Conservation (phyloP, 2,797 vertebrate species). For the Eptatretus atami region DNA sequence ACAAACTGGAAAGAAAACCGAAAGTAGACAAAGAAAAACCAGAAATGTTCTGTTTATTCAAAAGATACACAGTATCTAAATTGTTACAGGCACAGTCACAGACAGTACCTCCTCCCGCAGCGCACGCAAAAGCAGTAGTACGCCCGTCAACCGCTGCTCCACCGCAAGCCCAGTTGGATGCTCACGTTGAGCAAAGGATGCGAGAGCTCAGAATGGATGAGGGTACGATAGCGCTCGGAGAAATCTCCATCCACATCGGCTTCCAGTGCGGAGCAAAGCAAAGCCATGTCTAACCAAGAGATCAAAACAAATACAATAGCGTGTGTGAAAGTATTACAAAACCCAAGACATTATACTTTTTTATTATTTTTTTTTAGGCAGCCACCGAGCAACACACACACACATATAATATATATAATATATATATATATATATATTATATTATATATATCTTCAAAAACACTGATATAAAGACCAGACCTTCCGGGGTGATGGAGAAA, state of each 20-base stretch:
- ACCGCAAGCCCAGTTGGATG: neutral
- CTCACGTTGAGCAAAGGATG: neutral
- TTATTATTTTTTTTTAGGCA: too few species aligned
- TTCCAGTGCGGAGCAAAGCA: neutral
- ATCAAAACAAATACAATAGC: too few species aligned
- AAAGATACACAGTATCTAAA: neutral
- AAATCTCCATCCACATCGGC: neutral
- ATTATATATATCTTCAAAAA: too few species aligned
- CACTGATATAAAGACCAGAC: too few species aligned
- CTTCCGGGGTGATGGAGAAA: too few species aligned
- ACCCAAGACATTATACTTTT: too few species aligned
- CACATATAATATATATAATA: too few species aligned
- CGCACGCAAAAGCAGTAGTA: neutral
- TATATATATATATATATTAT: too few species aligned
- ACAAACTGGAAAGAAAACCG: neutral
- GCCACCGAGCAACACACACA: too few species aligned
- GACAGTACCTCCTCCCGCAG: neutral
- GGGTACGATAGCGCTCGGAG: neutral
- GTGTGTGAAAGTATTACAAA: too few species aligned
- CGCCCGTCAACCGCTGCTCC: neutral
- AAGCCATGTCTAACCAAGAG: too few species aligned
- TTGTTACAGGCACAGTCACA: neutral
- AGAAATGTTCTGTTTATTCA: too few species aligned
- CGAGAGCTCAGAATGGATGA: neutral
- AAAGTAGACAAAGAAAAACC: neutral